Base-by-base conservation (phyloP, 1,140 invertebrate genomes). In the Dinoponera quadriceps region DNA sequence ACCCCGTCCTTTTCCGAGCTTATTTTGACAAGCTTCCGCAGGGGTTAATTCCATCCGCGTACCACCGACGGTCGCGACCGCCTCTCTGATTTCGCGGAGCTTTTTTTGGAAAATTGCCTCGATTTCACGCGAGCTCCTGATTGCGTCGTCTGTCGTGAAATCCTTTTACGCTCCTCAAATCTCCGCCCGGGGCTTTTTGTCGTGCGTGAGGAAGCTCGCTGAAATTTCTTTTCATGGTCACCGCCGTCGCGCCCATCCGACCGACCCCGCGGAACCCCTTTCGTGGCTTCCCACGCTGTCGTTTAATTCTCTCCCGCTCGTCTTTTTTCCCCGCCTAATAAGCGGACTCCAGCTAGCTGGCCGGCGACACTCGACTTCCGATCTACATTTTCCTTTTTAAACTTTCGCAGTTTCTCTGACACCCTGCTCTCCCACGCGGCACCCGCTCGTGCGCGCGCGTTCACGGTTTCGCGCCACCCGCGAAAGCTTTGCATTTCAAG, bases 81-180 rank as follows among this genome's bases (percentile, higher is more conserved):
- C 29, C 20, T 77, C 27, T 1, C 73, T 59, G 44, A 65, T 75
- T 66, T 16, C 60, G 29, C 29, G 27, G 27, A 44, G 74, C 66
- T 62, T 59, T 38, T 54, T n/a, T 29, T n/a, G n/a, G 57, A n/a
- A 77, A 77, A 86, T 83, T 60, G 44, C 72, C 66, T 48, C 57
- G 71, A 87, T 86, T 87, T 86, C 59, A 77, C 82, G 71, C 51
- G 51, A 69, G 16, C 84, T 22, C 54, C 49, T 75, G 78, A 82
- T 86, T 69, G 84, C 25, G 66, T 73, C 65, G 29, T 62, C 54
- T 62, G 25, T 57, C 29, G 65, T 57, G 63, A 86, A 86, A 77
- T 63, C 54, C 55, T 63, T 25, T 85, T 33, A 48, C 49, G 33
- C 57, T 75, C 63, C 44, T 83, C 71, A 54, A 87, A 87, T 71